These are phyloP conservation scores for Drosophila acutilabella DNA, from an alignment of 2,888 invertebrate genomes.

Conservation along the genomic window DNA sequence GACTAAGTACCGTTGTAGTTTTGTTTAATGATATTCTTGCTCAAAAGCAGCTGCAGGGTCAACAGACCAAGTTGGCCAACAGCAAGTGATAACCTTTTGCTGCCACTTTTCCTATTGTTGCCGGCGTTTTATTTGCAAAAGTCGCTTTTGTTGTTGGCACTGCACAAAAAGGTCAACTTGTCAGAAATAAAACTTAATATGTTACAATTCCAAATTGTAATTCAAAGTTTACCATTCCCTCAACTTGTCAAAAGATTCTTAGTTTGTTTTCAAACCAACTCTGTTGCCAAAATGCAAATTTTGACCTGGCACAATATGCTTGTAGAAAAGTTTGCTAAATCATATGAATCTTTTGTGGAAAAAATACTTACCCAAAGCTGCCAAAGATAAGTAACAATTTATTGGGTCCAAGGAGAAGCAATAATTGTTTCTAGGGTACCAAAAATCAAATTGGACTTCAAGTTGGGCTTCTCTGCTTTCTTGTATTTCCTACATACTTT, in stretches of 20 bases:
- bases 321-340: background rate
- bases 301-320: constrained; percentile 3
- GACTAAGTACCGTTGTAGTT: constrained; percentile 3
- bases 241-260: constrained; percentile 9
- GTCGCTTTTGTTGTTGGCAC: constrained; percentile 37
- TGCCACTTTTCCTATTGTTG: constrained; percentile 12
- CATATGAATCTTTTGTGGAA: background rate
- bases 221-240: constrained; percentile 39
- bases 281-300: constrained; percentile 19
- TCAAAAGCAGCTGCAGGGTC: constrained; percentile 15
- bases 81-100: constrained; percentile 20
- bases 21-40: constrained; percentile 15
- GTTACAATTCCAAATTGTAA: constrained; percentile 52
- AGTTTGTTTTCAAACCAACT: background rate
- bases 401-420: background rate
- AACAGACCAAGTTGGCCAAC: constrained; percentile 30
- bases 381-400: background rate
- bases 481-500: background rate
- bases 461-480: background rate
- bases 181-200: constrained; percentile 49
- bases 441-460: background rate
- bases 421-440: background rate
- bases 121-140: constrained; percentile 16
- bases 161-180: constrained; percentile 50
- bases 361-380: background rate